Evolutionary conservation across 2,113 vertebrate species (phyloP), one percentile per base, ranked within the genome.

Genomic region (Anseranas semipalmata): DNA sequence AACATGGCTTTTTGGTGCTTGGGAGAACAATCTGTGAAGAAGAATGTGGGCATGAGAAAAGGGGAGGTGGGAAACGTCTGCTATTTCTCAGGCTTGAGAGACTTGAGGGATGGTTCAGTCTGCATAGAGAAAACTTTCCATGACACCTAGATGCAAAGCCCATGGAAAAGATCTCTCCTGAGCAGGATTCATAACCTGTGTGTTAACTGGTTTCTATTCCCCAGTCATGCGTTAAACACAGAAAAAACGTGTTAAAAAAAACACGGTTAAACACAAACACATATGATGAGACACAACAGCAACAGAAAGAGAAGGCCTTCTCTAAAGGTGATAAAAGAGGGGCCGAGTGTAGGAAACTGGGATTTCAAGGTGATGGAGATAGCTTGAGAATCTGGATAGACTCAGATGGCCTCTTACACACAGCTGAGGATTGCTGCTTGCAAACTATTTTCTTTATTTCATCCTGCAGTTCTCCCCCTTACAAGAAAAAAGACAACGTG

Each of bases 1-100:
- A 79, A 45, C 45, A 65, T 79, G 86, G 48, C 76, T 89, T 75
- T 92, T 79, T 50, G 20, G 59, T 70, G 41, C 62, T 77, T 55
- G n/a, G n/a, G 55, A 91, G 86, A 96, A 37, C 67, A 94, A 66
- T 43, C 73, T 90, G 88, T 81, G 84, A 74, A 74, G 79, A 82
- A 46, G 78, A 94, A 59, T 0, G 55, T 92, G 55, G 89, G 89
- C 62, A 62, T 39, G 45, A 93, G 76, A 68, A 83, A 80, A 84
- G 52, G 48, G 32, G 53, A 94, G 62, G 72, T 92, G 52, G 63
- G 85, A 89, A 35, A 48, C 15, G 15, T 92, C 80, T 95, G 66
- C 73, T 79, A 81, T 52, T 78, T 90, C 58, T 73, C 41, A 53
- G 43, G 73, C 86, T 82, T 50, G 94, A 89, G 84, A 95, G 89